These are phyloP conservation scores for Beroe forskalii DNA, from an alignment of 37 sponge, comb jelly and placozoan species.

Conservation along the genomic window DNA sequence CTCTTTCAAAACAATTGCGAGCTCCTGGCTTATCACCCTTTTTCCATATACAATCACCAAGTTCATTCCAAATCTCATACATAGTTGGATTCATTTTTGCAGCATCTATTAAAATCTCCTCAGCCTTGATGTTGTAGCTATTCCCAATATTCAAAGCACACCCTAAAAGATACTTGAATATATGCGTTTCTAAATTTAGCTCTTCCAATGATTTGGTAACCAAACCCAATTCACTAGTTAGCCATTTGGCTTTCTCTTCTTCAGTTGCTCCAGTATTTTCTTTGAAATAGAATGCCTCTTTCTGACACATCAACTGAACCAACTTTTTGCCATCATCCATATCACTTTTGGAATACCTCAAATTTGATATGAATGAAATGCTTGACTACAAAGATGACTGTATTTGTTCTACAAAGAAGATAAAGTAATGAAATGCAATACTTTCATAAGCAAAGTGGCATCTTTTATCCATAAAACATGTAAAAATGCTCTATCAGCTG, in stretches of 20 bases:
- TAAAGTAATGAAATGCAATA: too few species aligned
- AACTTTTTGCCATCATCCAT: neutral
- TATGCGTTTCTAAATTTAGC: neutral
- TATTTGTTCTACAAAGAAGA: too few species aligned
- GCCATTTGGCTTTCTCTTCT: conserved; percentile 12
- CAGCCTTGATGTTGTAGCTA: conserved; percentile 20
- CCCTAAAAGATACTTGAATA: conserved; percentile 4
- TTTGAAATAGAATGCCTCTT: conserved; percentile 48
- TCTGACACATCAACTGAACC: neutral
- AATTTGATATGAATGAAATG: too few species aligned
- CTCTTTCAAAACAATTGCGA: conserved; percentile 56
- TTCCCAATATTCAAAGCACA: conserved; percentile 52
- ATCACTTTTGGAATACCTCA: too few species aligned
- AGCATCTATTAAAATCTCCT: conserved; percentile 33
- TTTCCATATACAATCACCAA: conserved; percentile 62
- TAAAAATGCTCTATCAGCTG: too few species aligned
- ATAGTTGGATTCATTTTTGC: conserved; percentile 64
- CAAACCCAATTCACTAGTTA: neutral
- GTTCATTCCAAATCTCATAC: conserved; percentile 62
- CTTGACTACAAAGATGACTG: too few species aligned
- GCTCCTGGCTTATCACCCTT: conserved; percentile 56
- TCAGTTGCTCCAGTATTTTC: conserved; percentile 26
- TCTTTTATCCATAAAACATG: too few species aligned
- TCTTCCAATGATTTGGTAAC: neutral
- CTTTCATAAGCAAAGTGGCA: too few species aligned